Base-by-base conservation (phyloP, 2,888 invertebrate species). In the Coenonympha glycerion region DNA sequence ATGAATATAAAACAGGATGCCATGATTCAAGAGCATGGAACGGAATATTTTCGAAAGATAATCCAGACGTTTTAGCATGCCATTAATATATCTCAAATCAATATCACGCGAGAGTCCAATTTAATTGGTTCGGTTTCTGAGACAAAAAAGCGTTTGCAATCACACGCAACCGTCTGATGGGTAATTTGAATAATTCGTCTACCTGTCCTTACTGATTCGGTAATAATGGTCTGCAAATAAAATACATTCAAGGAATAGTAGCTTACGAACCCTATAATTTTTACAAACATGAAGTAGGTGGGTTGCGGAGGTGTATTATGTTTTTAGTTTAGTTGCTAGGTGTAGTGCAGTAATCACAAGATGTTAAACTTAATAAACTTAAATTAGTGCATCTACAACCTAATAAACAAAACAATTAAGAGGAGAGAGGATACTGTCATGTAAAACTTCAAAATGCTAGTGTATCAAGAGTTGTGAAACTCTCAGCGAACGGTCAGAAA, bases 151-250 rank as follows among this genome's bases (percentile, higher is more conserved):
- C 69, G 56, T 71, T 80, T 69, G 75, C 73, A 77, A 70, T 69
- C 71, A 64, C 84, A 86, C 82, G 85, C 85, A 63, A 79, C 59
- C 66, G 58, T 55, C 61, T 51, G 51, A 49, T 45, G 65, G 69
- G 68, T 77, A 71, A 82, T 85, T 83, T 82, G 62, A 77, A 81
- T 81, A 79, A 81, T 79, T 69, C 68, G 64, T 73, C 71, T 76
- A 76, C 73, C 78, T 79, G 80, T 73, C 70, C 56, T 63, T 70
- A 72, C 66, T 64, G 69, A 70, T 75, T 65, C 65, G 45, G 57
- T 63, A 67, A 74, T 77, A 74, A 77, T 75, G 60, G 73, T 65
- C 70, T 71, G 30, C 24, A 40, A 40, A 21, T 36, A 21, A 19
- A 31, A 49, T 37, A 42, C 22, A 42, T 30, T 18, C 28, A 11